Base-by-base conservation (phyloP, 1,140 invertebrate genomes). In the Drosophila sulfurigaster region DNA sequence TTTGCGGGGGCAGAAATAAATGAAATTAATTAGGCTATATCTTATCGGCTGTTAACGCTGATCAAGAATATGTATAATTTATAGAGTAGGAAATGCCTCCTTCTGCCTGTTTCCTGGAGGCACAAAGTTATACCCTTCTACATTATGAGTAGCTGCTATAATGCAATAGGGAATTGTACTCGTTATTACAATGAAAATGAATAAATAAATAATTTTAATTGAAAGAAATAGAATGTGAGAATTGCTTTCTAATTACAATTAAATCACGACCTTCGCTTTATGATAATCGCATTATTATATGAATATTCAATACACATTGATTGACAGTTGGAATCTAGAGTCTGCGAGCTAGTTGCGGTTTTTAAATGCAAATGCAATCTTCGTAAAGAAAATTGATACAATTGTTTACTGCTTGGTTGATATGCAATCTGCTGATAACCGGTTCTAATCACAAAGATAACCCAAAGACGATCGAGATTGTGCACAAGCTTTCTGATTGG, bases 391-490 rank as follows among this genome's bases (percentile, higher is more conserved):
- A 56, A 32, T 6, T 38, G 32, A 30, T 16, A 59, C 57, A 41
- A 20, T 59, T 59, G 38, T 43, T 43, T n/a, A n/a, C 41, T 41
- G 20, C 16, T 30, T 59, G 57, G 7, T 30, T 13, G n/a, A 43
- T 43, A 11, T 35, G 15, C 46, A 13, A 51, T 48, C 15, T 32
- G 20, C 38, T 54, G 35, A 41, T 64, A 54, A 64, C 32, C 49
- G 15, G 62, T 43, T 64, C 16, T 64, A 41, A 64, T 52, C 49
- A n/a, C n/a, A 62, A 15, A 30, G 3, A 16, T 10, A 30, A 4
- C 2, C 52, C 8, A 11, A 11, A 10, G 16, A 56, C 20, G 15
- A 56, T 5, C 2, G 32, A 32, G 32, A 32, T 32, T 7, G 32
- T 32, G 45, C n/a, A 48, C 13, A 3, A 7, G 45, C 5, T 32